Percentiles rank a stretch among this genome's conserved stretches.
Evolutionary conservation across 2,888 invertebrate species (phyloP).

Genomic region (Tolmerus cingulatus): DNA sequence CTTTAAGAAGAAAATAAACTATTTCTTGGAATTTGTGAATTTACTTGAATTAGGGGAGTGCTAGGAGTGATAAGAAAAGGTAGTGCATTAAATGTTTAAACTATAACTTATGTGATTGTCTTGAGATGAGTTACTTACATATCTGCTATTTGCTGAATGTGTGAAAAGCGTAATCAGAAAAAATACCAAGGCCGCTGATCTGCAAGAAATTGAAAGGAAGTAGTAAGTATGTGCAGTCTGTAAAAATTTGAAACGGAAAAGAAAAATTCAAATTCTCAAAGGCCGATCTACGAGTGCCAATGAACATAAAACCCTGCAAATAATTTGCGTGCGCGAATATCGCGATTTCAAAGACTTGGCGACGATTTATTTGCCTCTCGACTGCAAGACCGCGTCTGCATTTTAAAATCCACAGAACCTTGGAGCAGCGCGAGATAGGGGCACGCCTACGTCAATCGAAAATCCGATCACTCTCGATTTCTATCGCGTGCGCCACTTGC

Average conservation of each 20-base stretch:
- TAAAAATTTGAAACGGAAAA: neutral
- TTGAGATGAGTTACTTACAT: slow-evolving; percentile 66
- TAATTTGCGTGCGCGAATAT: neutral
- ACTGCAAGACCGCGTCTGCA: neutral
- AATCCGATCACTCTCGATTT: slow-evolving; percentile 26
- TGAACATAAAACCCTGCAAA: neutral
- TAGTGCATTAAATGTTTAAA: neutral
- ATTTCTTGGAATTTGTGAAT: too few relatives aligned
- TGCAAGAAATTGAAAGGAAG: slow-evolving; percentile 61
- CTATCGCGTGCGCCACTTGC: neutral
- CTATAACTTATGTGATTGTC: neutral
- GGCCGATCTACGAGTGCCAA: neutral
- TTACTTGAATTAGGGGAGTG: too few relatives aligned
- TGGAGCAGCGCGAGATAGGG: neutral
- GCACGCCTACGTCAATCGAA: neutral
- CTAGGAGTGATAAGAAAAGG: too few relatives aligned
- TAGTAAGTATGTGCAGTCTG: neutral
- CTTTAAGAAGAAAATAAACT: too few relatives aligned
- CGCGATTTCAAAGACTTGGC: neutral
- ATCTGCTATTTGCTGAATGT: slow-evolving; percentile 67
- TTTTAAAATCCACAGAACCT: neutral
- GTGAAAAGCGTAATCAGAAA: slow-evolving; percentile 67
- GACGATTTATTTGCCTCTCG: neutral
- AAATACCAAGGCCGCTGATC: slow-evolving; percentile 70
- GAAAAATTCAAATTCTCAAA: neutral